Evolutionary conservation across 2,797 vertebrate species (phyloP), one percentile per base, ranked within the genome.

Genomic region (Heliangelus exortis): DNA sequence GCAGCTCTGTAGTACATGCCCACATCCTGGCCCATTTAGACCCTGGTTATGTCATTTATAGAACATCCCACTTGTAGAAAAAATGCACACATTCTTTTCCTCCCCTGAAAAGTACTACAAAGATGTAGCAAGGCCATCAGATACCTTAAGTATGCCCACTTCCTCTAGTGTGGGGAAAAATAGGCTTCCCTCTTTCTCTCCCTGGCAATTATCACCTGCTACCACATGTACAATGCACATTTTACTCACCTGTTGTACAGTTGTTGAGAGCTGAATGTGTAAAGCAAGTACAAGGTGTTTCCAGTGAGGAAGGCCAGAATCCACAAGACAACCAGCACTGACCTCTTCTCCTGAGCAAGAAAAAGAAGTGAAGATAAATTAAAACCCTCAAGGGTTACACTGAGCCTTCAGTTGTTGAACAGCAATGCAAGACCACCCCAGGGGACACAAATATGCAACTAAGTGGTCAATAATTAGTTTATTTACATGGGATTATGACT

Each of bases 191-290:
- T 91, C 25, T 48, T 77, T 33, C 41, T 25, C 78, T 34, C 63
- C 33, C 61, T 80, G 63, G 53, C 57, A 84, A 29, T 54, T 17
- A 51, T 5, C 73, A 47, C 28, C 61, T 58, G 21, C 48, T 92
- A 72, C 63, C 61, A 34, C 73, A 53, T 3, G 31, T 9, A 54
- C 72, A 71, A 25, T 0, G 12, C 2, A 7, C 31, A 34, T 48
- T 73, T 53, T 65, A 47, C 97, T 95, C 94, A 99, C 99, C 99
- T 99, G 98, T 99, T 99, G 93, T 99, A 98, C 29, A 99, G 98
- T 96, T 99, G 98, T 95, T 99, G 99, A 3, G 99, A 98, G 83
- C 98, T 98, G 97, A 99, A 99, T 0, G 99, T 99, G 90, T 99
- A 99, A 55, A 99, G 99, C 76, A 99, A 97, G 43, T 99, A 99